phyloP scores from a whole-genome alignment of 2,797 vertebrate species.

The Anableps anableps region DNA sequence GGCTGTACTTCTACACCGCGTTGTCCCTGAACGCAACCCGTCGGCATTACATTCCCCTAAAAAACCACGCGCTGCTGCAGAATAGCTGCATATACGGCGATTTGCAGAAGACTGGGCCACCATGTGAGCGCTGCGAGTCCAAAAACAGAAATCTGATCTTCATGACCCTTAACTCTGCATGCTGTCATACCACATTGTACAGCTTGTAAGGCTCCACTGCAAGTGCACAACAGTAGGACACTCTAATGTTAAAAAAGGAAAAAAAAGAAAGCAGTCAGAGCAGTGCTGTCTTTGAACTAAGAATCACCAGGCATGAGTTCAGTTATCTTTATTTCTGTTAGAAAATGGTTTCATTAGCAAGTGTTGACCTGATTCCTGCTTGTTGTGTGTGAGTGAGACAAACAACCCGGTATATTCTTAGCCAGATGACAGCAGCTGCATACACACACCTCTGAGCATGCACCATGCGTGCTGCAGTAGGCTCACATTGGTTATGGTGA shows the following conservation, averaged over 20 bases:
- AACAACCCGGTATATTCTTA: slow-evolving; percentile 64
- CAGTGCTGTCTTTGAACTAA: slow-evolving; percentile 64
- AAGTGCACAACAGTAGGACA: slow-evolving; percentile 64
- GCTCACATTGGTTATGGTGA: slow-evolving; percentile 76
- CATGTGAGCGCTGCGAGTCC: slow-evolving; percentile 42
- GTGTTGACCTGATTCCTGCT: slow-evolving; percentile 22
- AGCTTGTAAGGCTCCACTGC: slow-evolving; percentile 59
- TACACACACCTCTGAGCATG: slow-evolving; percentile 76
- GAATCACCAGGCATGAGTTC: slow-evolving; percentile 63
- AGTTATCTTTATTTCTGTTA: not conserved
- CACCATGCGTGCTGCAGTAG: slow-evolving; percentile 78
- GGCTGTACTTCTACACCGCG: not conserved
- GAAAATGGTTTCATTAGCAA: slow-evolving; percentile 1
- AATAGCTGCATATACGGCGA: slow-evolving; percentile 23
- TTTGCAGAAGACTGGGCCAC: slow-evolving; percentile 54
- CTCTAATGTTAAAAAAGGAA: slow-evolving; percentile 52
- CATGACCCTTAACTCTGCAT: slow-evolving; percentile 60
- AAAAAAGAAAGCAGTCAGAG: slow-evolving; percentile 52
- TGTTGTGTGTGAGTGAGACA: not conserved
- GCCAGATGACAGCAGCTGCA: slow-evolving; percentile 70
- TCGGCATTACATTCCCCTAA: slow-evolving; percentile 7
- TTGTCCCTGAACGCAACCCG: not conserved
- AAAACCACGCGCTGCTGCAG: slow-evolving; percentile 6
- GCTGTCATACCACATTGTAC: slow-evolving; percentile 61
- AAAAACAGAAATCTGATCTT: slow-evolving; percentile 53